Conservation (phyloP, 2,113 vertebrate species). For the Amblyornis subalaris region DNA sequence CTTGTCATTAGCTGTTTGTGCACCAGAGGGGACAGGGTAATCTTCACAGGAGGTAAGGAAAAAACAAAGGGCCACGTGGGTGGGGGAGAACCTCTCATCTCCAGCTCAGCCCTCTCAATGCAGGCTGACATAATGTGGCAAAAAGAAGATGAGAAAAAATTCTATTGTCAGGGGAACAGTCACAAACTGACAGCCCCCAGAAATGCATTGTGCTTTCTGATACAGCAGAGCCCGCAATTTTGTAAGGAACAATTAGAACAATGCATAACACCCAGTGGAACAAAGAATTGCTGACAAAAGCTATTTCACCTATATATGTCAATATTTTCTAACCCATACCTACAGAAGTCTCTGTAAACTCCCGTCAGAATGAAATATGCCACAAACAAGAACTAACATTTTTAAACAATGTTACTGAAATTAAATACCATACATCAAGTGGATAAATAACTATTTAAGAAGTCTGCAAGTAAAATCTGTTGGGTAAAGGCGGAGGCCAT, state of each 20-base stretch:
- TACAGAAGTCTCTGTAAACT: slow-evolving; percentile 7
- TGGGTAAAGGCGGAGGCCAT: background rate
- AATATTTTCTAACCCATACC: slow-evolving; percentile 28
- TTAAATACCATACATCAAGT: background rate
- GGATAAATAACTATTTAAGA: background rate
- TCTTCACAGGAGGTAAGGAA: background rate
- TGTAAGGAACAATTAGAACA: background rate
- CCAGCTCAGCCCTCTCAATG: background rate
- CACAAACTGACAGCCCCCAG: background rate
- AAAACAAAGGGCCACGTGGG: background rate
- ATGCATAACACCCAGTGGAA: background rate
- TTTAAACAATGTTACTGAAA: background rate
- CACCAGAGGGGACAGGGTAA: background rate
- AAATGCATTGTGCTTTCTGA: background rate
- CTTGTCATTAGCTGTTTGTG: background rate
- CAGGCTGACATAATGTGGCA: background rate
- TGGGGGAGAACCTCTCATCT: background rate
- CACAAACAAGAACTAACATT: background rate
- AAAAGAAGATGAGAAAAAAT: background rate
- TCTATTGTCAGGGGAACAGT: background rate
- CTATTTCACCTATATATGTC: background rate
- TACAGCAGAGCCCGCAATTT: background rate
- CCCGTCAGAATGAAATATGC: slow-evolving; percentile 26
- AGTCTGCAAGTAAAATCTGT: background rate
- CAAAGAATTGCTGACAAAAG: slow-evolving; percentile 28